These are phyloP conservation scores for Anser cygnoides DNA, from an alignment of 2,113 vertebrate genomes.

Conservation along the genomic window DNA sequence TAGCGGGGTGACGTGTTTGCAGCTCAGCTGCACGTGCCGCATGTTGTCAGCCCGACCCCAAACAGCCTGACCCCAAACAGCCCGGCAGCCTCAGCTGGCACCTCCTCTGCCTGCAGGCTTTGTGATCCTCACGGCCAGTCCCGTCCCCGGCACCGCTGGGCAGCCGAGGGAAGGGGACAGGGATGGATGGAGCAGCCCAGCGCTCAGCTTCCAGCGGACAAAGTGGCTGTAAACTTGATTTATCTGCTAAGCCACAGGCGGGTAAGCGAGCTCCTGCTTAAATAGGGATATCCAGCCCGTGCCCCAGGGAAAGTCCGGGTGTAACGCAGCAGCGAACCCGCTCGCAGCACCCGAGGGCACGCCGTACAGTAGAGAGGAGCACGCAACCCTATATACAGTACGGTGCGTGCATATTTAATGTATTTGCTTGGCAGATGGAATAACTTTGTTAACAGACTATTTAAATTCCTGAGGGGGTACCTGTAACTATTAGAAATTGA, in stretches of 20 bases:
- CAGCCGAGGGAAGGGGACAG: rapidly evolving
- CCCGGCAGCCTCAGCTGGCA: background rate
- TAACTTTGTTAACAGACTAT: conserved; percentile 76
- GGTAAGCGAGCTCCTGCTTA: background rate
- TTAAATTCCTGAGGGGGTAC: conserved; percentile 77
- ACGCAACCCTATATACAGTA: background rate
- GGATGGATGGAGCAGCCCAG: rapidly evolving
- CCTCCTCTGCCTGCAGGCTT: background rate
- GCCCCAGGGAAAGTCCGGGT: rapidly evolving
- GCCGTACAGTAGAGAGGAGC: background rate
- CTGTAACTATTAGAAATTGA: conserved; percentile 80
- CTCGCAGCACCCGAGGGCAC: background rate
- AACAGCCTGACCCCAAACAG: background rate
- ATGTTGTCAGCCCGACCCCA: background rate
- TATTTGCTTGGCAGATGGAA: conserved; percentile 68
- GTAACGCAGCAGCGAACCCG: background rate
- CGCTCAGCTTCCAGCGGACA: rapidly evolving
- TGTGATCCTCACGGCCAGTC: rapidly evolving
- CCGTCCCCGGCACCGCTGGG: rapidly evolving
- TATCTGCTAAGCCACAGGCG: background rate
- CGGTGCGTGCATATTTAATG: conserved; percentile 21
- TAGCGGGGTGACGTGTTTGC: background rate
- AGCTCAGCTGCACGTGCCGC: background rate
- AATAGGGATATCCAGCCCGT: background rate
- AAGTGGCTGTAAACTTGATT: background rate